Conservation (phyloP, 64 coral and sea anemone genomes). For the Cladopsammia gracilis region DNA sequence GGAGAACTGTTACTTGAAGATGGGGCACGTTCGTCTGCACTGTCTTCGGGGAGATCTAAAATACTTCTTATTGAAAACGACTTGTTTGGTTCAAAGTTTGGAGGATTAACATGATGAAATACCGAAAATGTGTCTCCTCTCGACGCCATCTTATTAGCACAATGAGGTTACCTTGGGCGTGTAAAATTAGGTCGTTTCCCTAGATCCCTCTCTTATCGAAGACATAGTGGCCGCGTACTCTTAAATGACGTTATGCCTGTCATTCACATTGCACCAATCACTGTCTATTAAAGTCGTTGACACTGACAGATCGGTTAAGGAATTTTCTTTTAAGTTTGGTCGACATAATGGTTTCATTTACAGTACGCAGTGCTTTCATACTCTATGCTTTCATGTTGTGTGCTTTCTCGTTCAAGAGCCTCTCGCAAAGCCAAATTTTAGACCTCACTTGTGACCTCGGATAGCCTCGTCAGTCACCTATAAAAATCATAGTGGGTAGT, state of each 20-base stretch:
- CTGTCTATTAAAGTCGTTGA: background rate
- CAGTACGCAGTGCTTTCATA: too few relatives aligned
- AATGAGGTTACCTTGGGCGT: slow-evolving; percentile 27
- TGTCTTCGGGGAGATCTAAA: slow-evolving; percentile 17
- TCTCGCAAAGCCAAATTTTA: background rate
- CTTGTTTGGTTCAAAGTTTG: background rate
- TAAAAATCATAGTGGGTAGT: background rate
- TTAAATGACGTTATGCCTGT: slow-evolving; percentile 25
- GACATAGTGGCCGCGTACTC: background rate
- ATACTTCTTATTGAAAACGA: slow-evolving; percentile 31
- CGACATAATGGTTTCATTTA: background rate
- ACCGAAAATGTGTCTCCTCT: background rate
- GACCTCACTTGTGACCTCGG: slow-evolving; percentile 33
- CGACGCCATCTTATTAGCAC: slow-evolving; percentile 20
- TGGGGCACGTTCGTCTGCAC: background rate
- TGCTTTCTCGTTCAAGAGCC: background rate
- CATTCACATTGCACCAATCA: slow-evolving; percentile 32
- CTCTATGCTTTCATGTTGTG: background rate
- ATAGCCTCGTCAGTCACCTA: background rate
- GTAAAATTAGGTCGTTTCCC: background rate
- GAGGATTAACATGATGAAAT: slow-evolving; percentile 3
- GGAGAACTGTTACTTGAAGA: background rate
- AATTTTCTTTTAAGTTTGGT: background rate
- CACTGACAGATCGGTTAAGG: background rate
- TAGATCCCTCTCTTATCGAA: background rate